phyloP scores from a whole-genome alignment of 2,797 vertebrate genomes.

The Sebastes melanostomus region DNA sequence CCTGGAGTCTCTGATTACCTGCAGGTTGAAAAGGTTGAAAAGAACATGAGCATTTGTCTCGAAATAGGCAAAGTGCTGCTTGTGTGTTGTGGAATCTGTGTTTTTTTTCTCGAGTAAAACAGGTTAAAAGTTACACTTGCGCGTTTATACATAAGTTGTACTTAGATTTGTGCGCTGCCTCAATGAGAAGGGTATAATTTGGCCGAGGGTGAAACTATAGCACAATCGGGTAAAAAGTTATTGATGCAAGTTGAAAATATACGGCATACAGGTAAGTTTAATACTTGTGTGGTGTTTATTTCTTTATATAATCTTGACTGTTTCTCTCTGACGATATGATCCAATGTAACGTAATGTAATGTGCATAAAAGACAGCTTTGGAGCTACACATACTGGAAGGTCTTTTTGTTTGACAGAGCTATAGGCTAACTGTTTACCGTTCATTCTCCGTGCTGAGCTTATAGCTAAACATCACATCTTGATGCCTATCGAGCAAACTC shows the following conservation, averaged over 20 bases:
- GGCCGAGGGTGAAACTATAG: background rate
- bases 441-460: background rate
- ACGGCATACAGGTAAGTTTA: background rate
- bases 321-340: background rate
- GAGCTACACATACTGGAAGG: background rate
- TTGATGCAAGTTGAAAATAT: background rate
- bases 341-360: background rate
- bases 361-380: background rate
- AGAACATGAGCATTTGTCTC: constrained; percentile 21
- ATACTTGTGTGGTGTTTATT: background rate
- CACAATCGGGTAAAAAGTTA: background rate
- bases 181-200: background rate
- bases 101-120: constrained; percentile 5
- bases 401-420: background rate
- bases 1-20: constrained; percentile 50
- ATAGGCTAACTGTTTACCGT: background rate
- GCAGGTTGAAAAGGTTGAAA: constrained; percentile 26
- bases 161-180: background rate
- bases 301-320: background rate
- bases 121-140: background rate
- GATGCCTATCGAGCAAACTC: background rate
- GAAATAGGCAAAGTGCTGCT: constrained; percentile 36
- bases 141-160: background rate
- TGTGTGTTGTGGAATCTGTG: background rate
- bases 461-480: background rate